Evolutionary conservation across 2,797 vertebrate genomes (phyloP).

Genomic region (Percopsis omiscomaycus): DNA sequence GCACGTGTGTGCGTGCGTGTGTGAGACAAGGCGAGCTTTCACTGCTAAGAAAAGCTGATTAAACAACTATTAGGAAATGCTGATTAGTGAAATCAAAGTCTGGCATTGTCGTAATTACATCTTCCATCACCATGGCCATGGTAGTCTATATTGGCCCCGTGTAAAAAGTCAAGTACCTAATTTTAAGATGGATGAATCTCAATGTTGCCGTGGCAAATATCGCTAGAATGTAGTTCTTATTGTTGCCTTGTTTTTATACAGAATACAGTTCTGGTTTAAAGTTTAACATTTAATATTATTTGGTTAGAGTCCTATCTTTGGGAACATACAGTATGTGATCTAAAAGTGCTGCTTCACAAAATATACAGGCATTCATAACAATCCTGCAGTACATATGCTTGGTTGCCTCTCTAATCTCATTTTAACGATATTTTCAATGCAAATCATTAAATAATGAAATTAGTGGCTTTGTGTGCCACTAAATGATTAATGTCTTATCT

Average conservation of each 20-base stretch:
- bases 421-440: conserved; percentile 63
- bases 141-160: background rate
- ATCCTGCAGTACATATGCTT: conserved; percentile 29
- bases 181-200: conserved; percentile 1
- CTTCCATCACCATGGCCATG: conserved; percentile 7
- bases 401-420: conserved; percentile 61
- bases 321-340: conserved; percentile 30
- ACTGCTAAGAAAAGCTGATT: conserved; percentile 8
- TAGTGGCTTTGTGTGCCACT: conserved; percentile 46
- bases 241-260: background rate
- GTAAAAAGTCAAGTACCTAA: background rate
- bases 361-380: conserved; percentile 43
- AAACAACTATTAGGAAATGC: conserved; percentile 12
- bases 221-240: background rate
- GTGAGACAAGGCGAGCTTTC: background rate
- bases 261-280: background rate
- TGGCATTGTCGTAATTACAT: conserved; percentile 14
- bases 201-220: background rate
- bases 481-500: conserved; percentile 67
- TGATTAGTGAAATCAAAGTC: conserved; percentile 16
- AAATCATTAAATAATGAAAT: conserved; percentile 71
- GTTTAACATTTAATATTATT: background rate
- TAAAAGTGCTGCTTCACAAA: conserved; percentile 46
- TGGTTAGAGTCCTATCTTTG: conserved; percentile 8
- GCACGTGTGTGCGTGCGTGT: background rate